Base-by-base conservation (phyloP, 1,140 invertebrate genomes). In the Caerostris darwini region DNA sequence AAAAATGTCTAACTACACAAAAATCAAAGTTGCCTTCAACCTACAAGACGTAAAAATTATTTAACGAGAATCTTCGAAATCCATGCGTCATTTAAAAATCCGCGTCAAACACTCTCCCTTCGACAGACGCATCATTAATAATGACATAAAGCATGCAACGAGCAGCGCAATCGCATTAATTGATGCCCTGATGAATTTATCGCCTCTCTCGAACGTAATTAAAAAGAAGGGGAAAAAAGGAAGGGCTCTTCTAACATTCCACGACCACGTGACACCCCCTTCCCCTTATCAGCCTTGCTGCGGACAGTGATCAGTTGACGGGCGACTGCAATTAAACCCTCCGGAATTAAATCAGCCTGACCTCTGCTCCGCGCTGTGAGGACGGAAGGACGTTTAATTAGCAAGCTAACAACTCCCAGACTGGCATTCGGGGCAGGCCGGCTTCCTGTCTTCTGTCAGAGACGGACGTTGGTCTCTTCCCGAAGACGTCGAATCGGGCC, bases 361-460 rank as follows among this genome's bases (percentile, higher is more conserved):
- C 90, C 90, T 91, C 82, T 91, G 90, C 56, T 61, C 58, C 53
- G 10, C 67, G 54, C n/a, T 77, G 64, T 77, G 58, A 77, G 54
- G 90, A 54, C 69, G 90, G 90, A 91, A 83, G 90, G 90, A 91
- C 90, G 90, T 91, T 91, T 91, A 91, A 91, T 91, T 91, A 91
- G 90, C 61, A 64, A 91, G 90, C 90, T 91, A 91, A 91, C 90
- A 91, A 91, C 90, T 91, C 88, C 88, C 64, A 88, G 58, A 58
- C 86, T 67, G 86, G 59, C 86, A 88, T 53, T 64, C 19, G 56
- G 56, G 17, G 56, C 82, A n/a, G n/a, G n/a, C n/a, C n/a, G n/a
- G n/a, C 34, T 59, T 67, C 86, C 86, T 88, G 58, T 61, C 83
- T n/a, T 59, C 83, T 85, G 82, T 85, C 82, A 85, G 82, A 58